These are phyloP conservation scores for Sphenodon punctatus DNA, from an alignment of 2,797 vertebrate species.

Conservation along the genomic window DNA sequence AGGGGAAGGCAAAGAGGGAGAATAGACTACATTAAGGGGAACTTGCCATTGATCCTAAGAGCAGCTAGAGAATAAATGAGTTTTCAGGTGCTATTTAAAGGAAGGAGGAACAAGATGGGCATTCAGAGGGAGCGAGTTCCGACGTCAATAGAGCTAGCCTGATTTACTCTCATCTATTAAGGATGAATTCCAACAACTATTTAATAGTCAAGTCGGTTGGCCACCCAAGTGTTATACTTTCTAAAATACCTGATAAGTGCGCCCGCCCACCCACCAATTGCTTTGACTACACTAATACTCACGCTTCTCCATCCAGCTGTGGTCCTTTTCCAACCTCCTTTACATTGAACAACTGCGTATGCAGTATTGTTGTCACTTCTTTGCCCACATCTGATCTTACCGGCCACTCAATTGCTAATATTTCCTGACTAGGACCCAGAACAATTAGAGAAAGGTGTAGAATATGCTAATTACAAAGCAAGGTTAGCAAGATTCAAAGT, in stretches of 20 bases:
- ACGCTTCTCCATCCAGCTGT: not conserved
- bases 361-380: not conserved
- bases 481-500: rapidly evolving
- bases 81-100: too few relatives aligned
- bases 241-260: too few relatives aligned
- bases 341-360: not conserved
- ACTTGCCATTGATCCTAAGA: too few relatives aligned
- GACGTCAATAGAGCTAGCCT: rapidly evolving
- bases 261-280: not conserved
- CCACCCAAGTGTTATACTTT: too few relatives aligned
- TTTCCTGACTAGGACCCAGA: not conserved
- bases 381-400: rapidly evolving
- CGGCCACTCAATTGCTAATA: rapidly evolving
- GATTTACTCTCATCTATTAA: too few relatives aligned
- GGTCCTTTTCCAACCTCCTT: not conserved
- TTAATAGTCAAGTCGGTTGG: too few relatives aligned
- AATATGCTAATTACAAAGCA: not conserved
- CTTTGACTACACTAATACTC: not conserved
- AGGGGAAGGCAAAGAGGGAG: too few relatives aligned
- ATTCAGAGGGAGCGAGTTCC: too few relatives aligned
- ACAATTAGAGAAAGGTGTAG: not conserved
- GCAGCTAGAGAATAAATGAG: too few relatives aligned
- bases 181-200: rapidly evolving
- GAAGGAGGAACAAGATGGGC: too few relatives aligned
- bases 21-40: too few relatives aligned